Base-by-base conservation (phyloP, 1,140 invertebrate species). In the Cyclargus thomasi region DNA sequence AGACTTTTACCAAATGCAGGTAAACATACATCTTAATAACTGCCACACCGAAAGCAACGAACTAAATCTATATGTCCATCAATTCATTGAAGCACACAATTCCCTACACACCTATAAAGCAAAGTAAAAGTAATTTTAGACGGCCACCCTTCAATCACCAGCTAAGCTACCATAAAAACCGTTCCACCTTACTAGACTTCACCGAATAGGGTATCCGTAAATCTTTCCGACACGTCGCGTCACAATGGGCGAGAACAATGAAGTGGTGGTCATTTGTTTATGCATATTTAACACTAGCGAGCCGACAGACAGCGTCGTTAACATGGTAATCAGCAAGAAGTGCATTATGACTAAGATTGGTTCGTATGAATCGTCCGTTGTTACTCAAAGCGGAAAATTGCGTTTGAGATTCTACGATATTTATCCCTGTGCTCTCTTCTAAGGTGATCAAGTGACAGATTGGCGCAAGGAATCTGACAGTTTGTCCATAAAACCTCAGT, bases 71-170 rank as follows among this genome's bases (percentile, higher is more conserved):
- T 29, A 29, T 4, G 5, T 29, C 8, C 29, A n/a, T n/a, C 29
- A 29, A 47, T 14, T 47, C 10, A 14, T 47, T 1, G 10, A 47
- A 47, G 11, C 5, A 47, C 29, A 29, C 29, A 29, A 7, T 29
- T 29, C 29, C 29, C 8, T 29, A 23, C 29, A 29, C 29, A 29
- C 8, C 29, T 29, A 7, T 47, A 14, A 23, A n/a, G 20, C 29
- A 62, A 21, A 55, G 18, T 35, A 55, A 39, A 16, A 39, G 16
- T n/a, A 64, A 65, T 65, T 53, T 22, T 22, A 53, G 53, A 55
- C 47, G 16, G 6, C n/a, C 10, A 47, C 36, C 36, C 36, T 16
- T 47, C 36, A 47, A 47, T 47, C 3, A 47, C 29, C 29, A 14
- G 36, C 36, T 47, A 47, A 47, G 36, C 36, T 47, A 47, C 36